Percentiles rank a stretch among this genome's conserved stretches.
Conservation (phyloP, 1,140 invertebrate species). For the Penaeus japonicus region DNA sequence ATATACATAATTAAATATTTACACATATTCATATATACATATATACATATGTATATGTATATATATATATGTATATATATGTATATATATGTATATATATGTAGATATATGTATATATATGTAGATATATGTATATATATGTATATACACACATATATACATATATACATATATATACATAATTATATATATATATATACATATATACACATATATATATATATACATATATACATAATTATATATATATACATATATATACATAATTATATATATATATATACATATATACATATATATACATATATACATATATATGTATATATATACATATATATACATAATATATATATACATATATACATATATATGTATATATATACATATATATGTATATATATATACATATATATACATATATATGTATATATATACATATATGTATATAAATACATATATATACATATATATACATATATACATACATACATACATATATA, state of each 20-base stretch:
- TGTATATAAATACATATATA: background rate
- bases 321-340: background rate
- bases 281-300: no score
- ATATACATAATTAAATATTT: background rate
- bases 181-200: no score
- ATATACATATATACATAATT: no score
- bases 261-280: background rate
- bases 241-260: no score
- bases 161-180: no score
- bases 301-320: no score
- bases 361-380: background rate
- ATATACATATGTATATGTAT: background rate
- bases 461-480: background rate
- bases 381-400: background rate
- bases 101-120: background rate
- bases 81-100: background rate
- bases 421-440: background rate
- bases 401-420: background rate
- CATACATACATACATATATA: slow-evolving; percentile 10
- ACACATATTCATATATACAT: background rate
- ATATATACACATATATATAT: no score
- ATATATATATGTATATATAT: background rate
- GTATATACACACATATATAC: no score
- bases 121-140: background rate
- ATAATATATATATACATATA: background rate